These are phyloP conservation scores for Notothenia coriiceps DNA, from an alignment of 2,113 vertebrate genomes.

Conservation along the genomic window DNA sequence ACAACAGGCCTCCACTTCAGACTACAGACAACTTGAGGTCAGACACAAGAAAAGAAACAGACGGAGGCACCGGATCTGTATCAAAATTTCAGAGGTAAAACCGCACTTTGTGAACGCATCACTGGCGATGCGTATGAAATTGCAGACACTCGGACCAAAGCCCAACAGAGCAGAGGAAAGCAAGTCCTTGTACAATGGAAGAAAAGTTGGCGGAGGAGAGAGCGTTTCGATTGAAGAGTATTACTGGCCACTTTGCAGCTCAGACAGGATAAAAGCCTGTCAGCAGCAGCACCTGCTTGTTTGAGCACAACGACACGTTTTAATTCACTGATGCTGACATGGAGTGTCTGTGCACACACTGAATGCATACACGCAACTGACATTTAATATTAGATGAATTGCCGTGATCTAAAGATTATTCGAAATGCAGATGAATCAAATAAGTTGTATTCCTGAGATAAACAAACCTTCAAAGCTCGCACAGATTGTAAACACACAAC, in stretches of 20 bases:
- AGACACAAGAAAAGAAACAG: slow-evolving; percentile 13
- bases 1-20: slow-evolving; percentile 32
- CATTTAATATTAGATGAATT: slow-evolving; percentile 23
- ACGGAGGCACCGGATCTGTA: slow-evolving; percentile 20
- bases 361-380: background rate
- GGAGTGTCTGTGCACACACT: background rate
- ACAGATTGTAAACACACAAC: slow-evolving; percentile 27
- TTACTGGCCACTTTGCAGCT: slow-evolving; percentile 28
- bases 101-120: slow-evolving; percentile 33
- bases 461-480: slow-evolving; percentile 40
- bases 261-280: slow-evolving; percentile 26
- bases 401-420: slow-evolving; percentile 16
- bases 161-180: slow-evolving; percentile 43
- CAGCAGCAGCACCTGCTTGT: slow-evolving; percentile 12
- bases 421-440: slow-evolving; percentile 43
- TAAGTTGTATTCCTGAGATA: slow-evolving; percentile 2
- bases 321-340: slow-evolving; percentile 8
- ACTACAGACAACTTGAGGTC: slow-evolving; percentile 15
- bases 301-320: slow-evolving; percentile 3
- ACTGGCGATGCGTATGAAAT: slow-evolving; percentile 22
- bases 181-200: slow-evolving; percentile 23
- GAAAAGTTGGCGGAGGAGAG: slow-evolving; percentile 22
- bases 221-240: slow-evolving; percentile 7
- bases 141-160: slow-evolving; percentile 14
- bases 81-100: slow-evolving; percentile 48